Percentiles rank a stretch among this genome's conserved stretches.
These are phyloP conservation scores for Reinhardtius hippoglossoides DNA, from an alignment of 2,113 vertebrate species.

Conservation along the genomic window DNA sequence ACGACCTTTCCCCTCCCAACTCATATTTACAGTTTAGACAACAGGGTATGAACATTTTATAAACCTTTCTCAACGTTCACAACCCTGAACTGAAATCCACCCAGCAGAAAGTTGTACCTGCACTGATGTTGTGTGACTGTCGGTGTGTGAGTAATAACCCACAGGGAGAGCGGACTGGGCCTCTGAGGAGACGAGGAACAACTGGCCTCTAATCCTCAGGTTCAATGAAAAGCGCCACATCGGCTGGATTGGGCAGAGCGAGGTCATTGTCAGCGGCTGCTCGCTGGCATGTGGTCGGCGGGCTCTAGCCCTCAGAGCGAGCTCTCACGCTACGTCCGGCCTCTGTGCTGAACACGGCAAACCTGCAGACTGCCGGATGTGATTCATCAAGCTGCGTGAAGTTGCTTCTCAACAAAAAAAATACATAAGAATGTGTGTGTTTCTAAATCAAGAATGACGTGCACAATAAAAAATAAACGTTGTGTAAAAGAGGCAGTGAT, in stretches of 20 bases:
- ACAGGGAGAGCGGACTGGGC: slow-evolving; percentile 30
- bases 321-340: slow-evolving; percentile 24
- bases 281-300: slow-evolving; percentile 16
- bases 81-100: neutral
- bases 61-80: neutral
- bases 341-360: slow-evolving; percentile 30
- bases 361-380: slow-evolving; percentile 3
- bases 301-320: slow-evolving; percentile 3
- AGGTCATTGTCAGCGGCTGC: slow-evolving; percentile 51
- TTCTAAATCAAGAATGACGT: neutral
- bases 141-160: neutral
- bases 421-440: neutral
- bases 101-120: slow-evolving; percentile 1
- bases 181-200: slow-evolving; percentile 50
- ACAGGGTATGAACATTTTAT: too few species aligned
- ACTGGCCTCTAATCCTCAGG: slow-evolving; percentile 69
- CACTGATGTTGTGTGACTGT: neutral
- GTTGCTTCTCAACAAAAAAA: neutral
- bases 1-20: too few species aligned
- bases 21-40: too few species aligned
- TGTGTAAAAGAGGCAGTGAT: slow-evolving; percentile 10
- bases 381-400: neutral
- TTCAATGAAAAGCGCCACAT: slow-evolving; percentile 72
- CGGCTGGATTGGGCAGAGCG: slow-evolving; percentile 54
- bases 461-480: neutral